Conservation (phyloP, 2,113 vertebrate genomes). For the Laticauda laticaudata region DNA sequence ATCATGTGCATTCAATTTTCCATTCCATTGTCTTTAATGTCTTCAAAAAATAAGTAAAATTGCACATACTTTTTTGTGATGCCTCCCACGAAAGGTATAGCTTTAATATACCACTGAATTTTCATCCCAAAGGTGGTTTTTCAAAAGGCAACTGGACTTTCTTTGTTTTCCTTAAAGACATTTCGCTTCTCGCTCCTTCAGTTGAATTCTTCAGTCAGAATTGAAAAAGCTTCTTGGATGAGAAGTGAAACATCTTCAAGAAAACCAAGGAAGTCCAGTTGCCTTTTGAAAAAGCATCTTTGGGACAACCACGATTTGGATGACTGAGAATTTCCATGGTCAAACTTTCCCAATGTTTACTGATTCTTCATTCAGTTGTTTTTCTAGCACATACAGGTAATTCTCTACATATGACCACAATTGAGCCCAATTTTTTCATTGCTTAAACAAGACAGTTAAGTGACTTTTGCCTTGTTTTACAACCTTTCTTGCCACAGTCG, state of each 20-base stretch:
- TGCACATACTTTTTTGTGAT: not conserved
- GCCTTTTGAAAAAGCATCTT: not conserved
- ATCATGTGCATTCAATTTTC: not conserved
- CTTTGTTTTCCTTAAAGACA: not conserved
- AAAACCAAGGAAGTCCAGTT: not conserved
- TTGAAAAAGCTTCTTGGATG: not conserved
- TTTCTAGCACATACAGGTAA: not conserved
- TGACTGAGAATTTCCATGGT: not conserved
- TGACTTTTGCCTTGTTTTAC: not conserved
- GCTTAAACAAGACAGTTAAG: not conserved
- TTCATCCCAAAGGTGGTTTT: not conserved
- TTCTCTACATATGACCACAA: not conserved
- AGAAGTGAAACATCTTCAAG: not conserved
- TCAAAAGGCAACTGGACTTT: not conserved
- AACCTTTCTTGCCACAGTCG: not conserved
- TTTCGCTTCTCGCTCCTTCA: not conserved
- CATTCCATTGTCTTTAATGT: not conserved
- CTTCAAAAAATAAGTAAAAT: not conserved
- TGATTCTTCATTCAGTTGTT: not conserved
- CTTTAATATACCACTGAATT: not conserved
- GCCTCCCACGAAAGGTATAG: not conserved
- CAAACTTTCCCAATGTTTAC: not conserved
- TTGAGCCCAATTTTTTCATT: not conserved
- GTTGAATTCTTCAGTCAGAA: not conserved
- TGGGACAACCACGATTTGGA: not conserved